Base-by-base conservation (phyloP, 2,888 invertebrate genomes). In the Cyaniris semiargus region DNA sequence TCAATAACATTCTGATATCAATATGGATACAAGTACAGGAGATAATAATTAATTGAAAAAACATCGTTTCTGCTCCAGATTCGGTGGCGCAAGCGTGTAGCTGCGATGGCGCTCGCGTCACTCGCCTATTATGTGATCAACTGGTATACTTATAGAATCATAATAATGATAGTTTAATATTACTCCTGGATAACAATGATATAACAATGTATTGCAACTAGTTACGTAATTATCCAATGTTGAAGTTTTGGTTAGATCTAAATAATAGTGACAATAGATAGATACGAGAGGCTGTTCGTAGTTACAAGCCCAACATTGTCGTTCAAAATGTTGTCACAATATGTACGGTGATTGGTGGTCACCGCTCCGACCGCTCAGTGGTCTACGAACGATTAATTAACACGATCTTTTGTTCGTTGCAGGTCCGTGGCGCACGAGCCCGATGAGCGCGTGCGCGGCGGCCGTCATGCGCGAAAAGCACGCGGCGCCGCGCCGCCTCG, bases 401-500 rank as follows among this genome's bases (percentile, higher is more conserved):
- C 76, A 72, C 38, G 15, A 75, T 58, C 78, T 76, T 78, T 80
- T 78, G 70, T 56, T 92, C 90, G 89, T 91, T 91, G 1, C 90
- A 93, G 93, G 91, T 93, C 89, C 92, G 91, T 94, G 91, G 93
- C 93, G 94, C 93, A 89, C 93, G 93, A 93, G 94, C 93, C 95
- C 94, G 94, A 96, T 96, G 96, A 96, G 96, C 95, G 95, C 95
- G 95, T 96, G 96, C 95, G 96, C 96, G 93, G 95, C 95, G 91
- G 95, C 95, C 94, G 95, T 92, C 91, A 94, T 95, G 95, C 96
- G 98, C 95, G 98, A 98, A 95, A 98, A 98, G 95, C 97, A 98
- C 95, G 97, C 97, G 90, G 97, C 97, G 89, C 98, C 97, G 90
- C 96, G 97, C 93, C 97, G 97, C 95, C 97, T 97, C 96, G 95